Conservation (phyloP, 2,797 vertebrate genomes). For the Agapornis canus region DNA sequence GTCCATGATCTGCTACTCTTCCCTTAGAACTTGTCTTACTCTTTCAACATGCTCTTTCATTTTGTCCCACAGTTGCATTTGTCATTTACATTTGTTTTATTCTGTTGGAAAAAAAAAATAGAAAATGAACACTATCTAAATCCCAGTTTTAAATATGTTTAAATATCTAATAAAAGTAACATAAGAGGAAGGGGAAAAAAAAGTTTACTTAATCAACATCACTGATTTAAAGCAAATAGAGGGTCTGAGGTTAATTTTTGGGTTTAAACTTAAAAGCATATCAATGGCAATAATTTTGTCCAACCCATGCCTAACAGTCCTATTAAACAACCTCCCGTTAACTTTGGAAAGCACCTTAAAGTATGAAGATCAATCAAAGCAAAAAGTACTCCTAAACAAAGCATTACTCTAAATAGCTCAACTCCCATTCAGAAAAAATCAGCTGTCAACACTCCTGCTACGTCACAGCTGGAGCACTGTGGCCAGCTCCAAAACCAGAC, state of each 20-base stretch:
- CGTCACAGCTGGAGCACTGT: neutral
- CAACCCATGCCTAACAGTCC: neutral
- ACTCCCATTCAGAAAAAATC: neutral
- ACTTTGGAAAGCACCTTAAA: constrained; percentile 10
- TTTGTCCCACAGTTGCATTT: neutral
- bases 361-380: neutral
- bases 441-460: neutral
- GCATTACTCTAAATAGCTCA: neutral
- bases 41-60: neutral
- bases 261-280: constrained; percentile 10
- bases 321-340: neutral
- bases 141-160: neutral
- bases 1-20: neutral
- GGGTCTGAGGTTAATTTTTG: neutral
- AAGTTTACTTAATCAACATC: neutral
- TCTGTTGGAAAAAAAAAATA: neutral
- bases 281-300: neutral
- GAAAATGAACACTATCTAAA: neutral
- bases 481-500: neutral
- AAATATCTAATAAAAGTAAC: neutral
- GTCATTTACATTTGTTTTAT: neutral
- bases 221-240: constrained; percentile 12
- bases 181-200: neutral
- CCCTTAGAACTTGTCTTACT: neutral
- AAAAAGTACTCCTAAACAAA: neutral